Percentiles rank a stretch among this genome's conserved stretches.
phyloP scores from a whole-genome alignment of 2,113 vertebrate species.

The Sander vitreus region DNA sequence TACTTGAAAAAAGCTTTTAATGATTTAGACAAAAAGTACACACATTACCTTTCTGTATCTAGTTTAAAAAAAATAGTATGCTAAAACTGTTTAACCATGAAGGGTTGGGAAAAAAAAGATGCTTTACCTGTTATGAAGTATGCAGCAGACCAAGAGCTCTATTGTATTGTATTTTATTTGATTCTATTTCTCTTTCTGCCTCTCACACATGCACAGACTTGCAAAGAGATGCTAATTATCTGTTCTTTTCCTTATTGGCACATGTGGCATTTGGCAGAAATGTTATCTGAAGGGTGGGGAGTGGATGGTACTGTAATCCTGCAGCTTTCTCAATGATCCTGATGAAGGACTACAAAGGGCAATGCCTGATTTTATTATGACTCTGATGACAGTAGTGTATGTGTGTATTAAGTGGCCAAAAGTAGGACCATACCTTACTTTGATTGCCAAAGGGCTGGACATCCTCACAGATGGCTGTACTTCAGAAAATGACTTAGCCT shows the following conservation, averaged over 20 bases:
- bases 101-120: not conserved
- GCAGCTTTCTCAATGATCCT: constrained; percentile 19
- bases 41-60: not conserved
- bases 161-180: not conserved
- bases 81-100: not conserved
- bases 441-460: constrained; percentile 12
- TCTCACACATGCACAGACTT: not conserved
- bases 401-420: not conserved
- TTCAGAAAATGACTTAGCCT: constrained; percentile 27
- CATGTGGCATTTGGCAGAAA: constrained; percentile 24
- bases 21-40: not conserved
- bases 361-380: constrained; percentile 14
- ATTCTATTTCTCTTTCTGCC: not conserved
- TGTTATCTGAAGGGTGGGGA: not conserved
- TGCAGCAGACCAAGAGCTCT: not conserved
- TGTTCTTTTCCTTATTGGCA: not conserved
- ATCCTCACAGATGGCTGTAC: constrained; percentile 29
- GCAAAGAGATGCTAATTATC: not conserved
- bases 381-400: constrained; percentile 8
- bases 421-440: not conserved
- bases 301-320: constrained; percentile 3
- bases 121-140: not conserved
- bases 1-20: not conserved
- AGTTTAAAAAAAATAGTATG: not conserved
- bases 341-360: constrained; percentile 29